These are phyloP conservation scores for Listronotus oregonensis DNA, from an alignment of 1,140 invertebrate genomes.

Conservation along the genomic window DNA sequence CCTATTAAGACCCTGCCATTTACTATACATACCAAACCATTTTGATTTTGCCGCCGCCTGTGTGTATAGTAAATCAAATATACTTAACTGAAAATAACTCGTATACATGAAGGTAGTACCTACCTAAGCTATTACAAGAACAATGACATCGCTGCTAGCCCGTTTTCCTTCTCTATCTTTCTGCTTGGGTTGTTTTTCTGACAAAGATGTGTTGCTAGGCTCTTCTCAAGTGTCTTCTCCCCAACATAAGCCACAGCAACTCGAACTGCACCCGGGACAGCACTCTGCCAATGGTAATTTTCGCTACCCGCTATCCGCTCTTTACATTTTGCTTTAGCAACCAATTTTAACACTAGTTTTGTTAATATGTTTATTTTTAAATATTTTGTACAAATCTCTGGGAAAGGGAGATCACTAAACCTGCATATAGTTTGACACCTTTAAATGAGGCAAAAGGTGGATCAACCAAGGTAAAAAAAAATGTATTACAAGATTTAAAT, in stretches of 20 bases:
- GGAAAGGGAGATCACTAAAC: too few species aligned
- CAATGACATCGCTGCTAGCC: conserved; percentile 36
- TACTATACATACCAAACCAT: too few species aligned
- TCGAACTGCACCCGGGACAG: conserved; percentile 73
- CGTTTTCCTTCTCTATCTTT: conserved; percentile 46
- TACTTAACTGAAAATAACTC: background rate
- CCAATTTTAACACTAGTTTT: too few species aligned
- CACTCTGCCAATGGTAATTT: conserved; percentile 75
- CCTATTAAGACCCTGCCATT: too few species aligned
- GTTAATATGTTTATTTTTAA: too few species aligned
- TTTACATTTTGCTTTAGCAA: conserved; percentile 2
- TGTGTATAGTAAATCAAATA: too few species aligned
- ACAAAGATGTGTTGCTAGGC: conserved; percentile 62
- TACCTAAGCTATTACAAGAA: conserved; percentile 2
- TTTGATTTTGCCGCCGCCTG: too few species aligned
- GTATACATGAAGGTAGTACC: conserved; percentile 5
- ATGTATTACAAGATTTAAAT: too few species aligned
- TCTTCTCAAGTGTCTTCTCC: conserved; percentile 74
- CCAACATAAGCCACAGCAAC: conserved; percentile 68
- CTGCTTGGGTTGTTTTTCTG: conserved; percentile 54
- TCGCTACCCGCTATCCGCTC: conserved; percentile 34
- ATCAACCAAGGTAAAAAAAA: too few species aligned
- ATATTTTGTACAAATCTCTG: too few species aligned
- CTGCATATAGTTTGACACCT: too few species aligned
- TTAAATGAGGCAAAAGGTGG: too few species aligned